These are phyloP conservation scores for Cheilosia vernalis DNA, from an alignment of 2,888 invertebrate species.

Conservation along the genomic window DNA sequence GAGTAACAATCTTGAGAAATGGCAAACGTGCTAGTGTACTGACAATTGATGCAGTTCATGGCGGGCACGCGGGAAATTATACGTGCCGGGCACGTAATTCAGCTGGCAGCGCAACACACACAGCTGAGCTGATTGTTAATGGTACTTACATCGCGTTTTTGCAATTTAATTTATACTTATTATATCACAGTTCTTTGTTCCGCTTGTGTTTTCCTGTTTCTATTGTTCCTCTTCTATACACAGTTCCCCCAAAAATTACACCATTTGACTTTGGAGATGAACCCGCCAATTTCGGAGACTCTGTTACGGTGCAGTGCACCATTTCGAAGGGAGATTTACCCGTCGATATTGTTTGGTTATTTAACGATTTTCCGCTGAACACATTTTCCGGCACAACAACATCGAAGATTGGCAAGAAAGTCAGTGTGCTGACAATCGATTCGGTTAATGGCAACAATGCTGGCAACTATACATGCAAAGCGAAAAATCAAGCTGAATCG, in stretches of 20 bases:
- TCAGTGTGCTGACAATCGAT: slow-evolving; percentile 85
- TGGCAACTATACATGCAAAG: slow-evolving; percentile 86
- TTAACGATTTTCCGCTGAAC: slow-evolving; percentile 87
- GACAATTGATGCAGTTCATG: slow-evolving; percentile 85
- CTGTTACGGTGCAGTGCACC: slow-evolving; percentile 86
- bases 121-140: slow-evolving; percentile 86
- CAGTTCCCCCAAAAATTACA: slow-evolving; percentile 83
- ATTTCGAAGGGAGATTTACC: slow-evolving; percentile 89
- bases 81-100: slow-evolving; percentile 86
- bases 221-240: slow-evolving; percentile 19
- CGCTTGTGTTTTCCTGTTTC: slow-evolving; percentile 1
- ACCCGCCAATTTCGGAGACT: slow-evolving; percentile 87
- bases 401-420: slow-evolving; percentile 84
- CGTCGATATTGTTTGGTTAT: slow-evolving; percentile 87
- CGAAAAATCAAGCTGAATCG: slow-evolving; percentile 85
- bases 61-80: slow-evolving; percentile 86
- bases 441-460: slow-evolving; percentile 85
- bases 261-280: slow-evolving; percentile 86
- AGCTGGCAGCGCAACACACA: slow-evolving; percentile 86
- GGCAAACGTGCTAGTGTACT: slow-evolving; percentile 85
- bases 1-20: slow-evolving; percentile 77
- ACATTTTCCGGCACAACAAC: slow-evolving; percentile 84
- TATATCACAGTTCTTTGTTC: slow-evolving; percentile 15
- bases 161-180: neutral
- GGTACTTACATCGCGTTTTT: slow-evolving; percentile 81